Percentiles rank a stretch among this genome's conserved stretches.
phyloP scores from a whole-genome alignment of 2,888 invertebrate genomes.

The Cataglyphis rosenhaueri region DNA sequence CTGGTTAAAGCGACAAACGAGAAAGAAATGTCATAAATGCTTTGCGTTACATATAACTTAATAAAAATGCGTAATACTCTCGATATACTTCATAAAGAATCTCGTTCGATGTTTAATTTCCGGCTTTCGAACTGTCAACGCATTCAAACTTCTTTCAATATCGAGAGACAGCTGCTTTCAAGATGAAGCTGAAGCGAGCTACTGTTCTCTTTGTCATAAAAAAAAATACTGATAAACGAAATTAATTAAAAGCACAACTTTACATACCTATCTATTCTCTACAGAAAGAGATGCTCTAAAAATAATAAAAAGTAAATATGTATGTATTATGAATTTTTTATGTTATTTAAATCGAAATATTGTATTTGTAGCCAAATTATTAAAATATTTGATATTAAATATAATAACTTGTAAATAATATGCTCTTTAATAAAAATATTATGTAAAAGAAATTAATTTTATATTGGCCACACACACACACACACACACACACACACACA shows the following conservation, averaged over 20 bases:
- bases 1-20: background rate
- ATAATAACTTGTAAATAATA: background rate
- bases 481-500: too few species aligned
- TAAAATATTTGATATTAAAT: background rate
- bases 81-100: constrained; percentile 11
- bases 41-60: background rate
- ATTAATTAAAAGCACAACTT: constrained; percentile 27
- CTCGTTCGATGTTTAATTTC: constrained; percentile 45
- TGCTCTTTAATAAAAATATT: background rate
- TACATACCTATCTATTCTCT: background rate
- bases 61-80: constrained; percentile 22
- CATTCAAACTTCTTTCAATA: constrained; percentile 21
- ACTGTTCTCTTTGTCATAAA: background rate
- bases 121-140: constrained; percentile 14
- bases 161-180: background rate
- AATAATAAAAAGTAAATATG: background rate
- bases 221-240: background rate
- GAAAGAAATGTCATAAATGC: background rate
- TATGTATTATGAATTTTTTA: background rate
- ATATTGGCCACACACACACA: background rate
- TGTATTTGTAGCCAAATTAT: background rate
- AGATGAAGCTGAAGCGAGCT: background rate
- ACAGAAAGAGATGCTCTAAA: background rate
- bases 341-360: background rate
- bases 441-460: background rate